Evolutionary conservation across 2,888 invertebrate genomes (phyloP).

Genomic region (Noctua fimbriata): DNA sequence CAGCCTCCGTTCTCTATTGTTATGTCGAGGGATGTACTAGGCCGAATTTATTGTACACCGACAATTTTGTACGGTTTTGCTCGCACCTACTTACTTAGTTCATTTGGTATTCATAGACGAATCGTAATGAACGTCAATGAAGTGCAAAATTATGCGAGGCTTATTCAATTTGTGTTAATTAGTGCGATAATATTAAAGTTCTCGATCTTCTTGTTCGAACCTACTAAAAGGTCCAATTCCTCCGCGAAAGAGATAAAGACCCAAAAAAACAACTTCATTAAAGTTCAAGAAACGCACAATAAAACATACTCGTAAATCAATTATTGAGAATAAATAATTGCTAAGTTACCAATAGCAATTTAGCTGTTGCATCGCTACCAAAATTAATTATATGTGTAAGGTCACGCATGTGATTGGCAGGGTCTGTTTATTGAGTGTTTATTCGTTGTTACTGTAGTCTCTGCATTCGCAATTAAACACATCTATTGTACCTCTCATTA

Average conservation of each 20-base stretch:
- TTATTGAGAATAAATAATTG: slow-evolving; percentile 34
- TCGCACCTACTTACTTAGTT: slow-evolving; percentile 1
- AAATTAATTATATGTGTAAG: slow-evolving; percentile 52
- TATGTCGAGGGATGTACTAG: slow-evolving; percentile 66
- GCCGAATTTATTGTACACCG: slow-evolving; percentile 57
- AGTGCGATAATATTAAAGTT: neutral
- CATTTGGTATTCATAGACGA: slow-evolving; percentile 5
- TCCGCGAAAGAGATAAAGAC: too few species aligned
- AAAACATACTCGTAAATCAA: slow-evolving; percentile 40
- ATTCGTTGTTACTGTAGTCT: slow-evolving; percentile 45
- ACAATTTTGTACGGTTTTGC: slow-evolving; percentile 25
- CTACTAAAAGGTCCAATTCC: neutral
- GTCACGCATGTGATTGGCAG: slow-evolving; percentile 50
- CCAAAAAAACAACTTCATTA: neutral
- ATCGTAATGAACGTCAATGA: slow-evolving; percentile 18
- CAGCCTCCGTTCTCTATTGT: slow-evolving; percentile 71
- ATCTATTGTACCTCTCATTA: slow-evolving; percentile 70
- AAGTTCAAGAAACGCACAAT: slow-evolving; percentile 7
- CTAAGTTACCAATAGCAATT: slow-evolving; percentile 42
- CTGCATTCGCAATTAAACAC: slow-evolving; percentile 62
- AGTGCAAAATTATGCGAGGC: slow-evolving; percentile 14
- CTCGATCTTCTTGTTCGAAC: neutral
- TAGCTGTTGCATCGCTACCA: slow-evolving; percentile 40
- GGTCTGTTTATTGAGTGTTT: slow-evolving; percentile 63
- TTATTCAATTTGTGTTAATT: neutral